Conservation (phyloP, 2,888 invertebrate genomes). For the Pristionchus fissidentatus region DNA sequence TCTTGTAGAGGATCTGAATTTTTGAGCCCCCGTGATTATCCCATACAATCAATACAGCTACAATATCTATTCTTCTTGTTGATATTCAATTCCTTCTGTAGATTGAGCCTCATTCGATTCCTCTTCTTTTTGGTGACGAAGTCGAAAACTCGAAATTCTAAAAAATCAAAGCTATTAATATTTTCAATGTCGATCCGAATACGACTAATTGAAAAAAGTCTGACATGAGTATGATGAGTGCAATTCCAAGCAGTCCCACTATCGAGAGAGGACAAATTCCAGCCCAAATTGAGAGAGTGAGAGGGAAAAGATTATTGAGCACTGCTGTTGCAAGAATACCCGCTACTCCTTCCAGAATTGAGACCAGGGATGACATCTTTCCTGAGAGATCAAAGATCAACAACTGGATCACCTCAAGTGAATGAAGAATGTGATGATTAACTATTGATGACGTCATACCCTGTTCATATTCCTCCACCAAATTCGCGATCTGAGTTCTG, state of each 20-base stretch:
- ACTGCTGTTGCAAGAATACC: constrained; percentile 44
- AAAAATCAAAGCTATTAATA: not conserved
- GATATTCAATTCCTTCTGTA: too few species aligned
- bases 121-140: not conserved
- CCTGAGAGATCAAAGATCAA: not conserved
- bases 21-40: too few species aligned
- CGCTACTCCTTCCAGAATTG: constrained; percentile 46
- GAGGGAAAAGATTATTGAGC: constrained; percentile 47
- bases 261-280: constrained; percentile 46
- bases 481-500: constrained; percentile 48
- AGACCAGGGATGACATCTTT: constrained; percentile 42
- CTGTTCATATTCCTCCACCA: constrained; percentile 47
- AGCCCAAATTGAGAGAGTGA: constrained; percentile 47
- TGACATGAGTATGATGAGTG: constrained; percentile 41
- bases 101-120: constrained; percentile 27
- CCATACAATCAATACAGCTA: too few species aligned
- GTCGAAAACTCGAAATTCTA: constrained; percentile 8
- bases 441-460: not conserved
- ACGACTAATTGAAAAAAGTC: not conserved
- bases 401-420: not conserved
- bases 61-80: too few species aligned
- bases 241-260: constrained; percentile 14
- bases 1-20: too few species aligned
- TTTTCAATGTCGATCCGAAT: not conserved
- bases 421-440: not conserved